Base-by-base conservation (phyloP, 2,797 vertebrate species). In the Macrochelys suwanniensis region DNA sequence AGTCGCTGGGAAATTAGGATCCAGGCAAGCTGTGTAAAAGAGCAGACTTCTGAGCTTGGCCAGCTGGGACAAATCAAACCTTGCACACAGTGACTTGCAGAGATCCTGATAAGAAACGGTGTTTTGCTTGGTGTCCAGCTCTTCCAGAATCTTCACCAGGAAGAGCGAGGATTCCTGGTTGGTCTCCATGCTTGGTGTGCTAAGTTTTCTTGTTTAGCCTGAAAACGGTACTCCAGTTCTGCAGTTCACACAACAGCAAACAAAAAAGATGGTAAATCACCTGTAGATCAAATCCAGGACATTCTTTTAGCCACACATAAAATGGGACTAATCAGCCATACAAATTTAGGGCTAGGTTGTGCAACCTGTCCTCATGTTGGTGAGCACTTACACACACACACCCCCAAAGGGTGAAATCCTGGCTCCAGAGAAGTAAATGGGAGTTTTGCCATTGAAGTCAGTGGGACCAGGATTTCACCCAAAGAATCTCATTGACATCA, bases 21-120 rank as follows among this genome's bases (percentile, higher is more conserved):
- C 99, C 87, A 99, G 98, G 92, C 99, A 99, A 61, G 99, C 99
- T 0, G 99, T 99, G 97, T 99, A 99, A 98, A 99, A 99, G 33
- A 99, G 98, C 91, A 99, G 97, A 0, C 99, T 99, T 86, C 99
- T 98, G 85, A 99, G 98, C 94, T 99, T 99, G 94, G 99, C 98
- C 81, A 99, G 95, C 98, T 99, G 99, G 19, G 99, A 98, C 96
- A 99, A 98, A 96, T 99, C 99, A 82, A 99, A 99, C 88, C 99
- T 98, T 0, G 98, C 98, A 21, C 99, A 99, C 80, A 99, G 97
- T 2, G 99, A 99, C 87, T 99, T 99, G 93, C 99, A 99, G 85
- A 99, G 99, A 87, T 99, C 99, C 98, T 99, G 99, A 94, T 99
- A 99, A 68, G 99, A 99, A 91, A 99, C 98, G 0, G 97, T 98